Conservation (phyloP, 1,140 invertebrate genomes). For the Formica exsecta region DNA sequence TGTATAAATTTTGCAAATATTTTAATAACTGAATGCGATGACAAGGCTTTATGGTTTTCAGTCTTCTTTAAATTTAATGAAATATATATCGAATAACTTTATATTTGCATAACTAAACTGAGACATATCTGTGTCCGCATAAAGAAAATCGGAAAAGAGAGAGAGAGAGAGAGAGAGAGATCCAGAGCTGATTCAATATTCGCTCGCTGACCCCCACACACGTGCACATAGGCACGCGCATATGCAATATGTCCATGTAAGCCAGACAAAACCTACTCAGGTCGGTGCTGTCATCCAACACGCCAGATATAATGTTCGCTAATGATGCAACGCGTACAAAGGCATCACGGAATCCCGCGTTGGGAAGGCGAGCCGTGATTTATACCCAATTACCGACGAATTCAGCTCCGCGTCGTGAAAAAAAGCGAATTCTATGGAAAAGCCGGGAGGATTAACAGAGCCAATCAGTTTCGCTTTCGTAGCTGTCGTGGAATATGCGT, state of each 20-base stretch:
- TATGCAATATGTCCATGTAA: background rate
- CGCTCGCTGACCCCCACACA: background rate
- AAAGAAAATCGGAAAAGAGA: slow-evolving; percentile 38
- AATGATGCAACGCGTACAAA: slow-evolving; percentile 75
- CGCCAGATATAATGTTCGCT: slow-evolving; percentile 73
- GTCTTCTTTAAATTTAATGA: background rate
- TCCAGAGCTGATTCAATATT: slow-evolving; percentile 19
- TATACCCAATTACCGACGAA: slow-evolving; percentile 79
- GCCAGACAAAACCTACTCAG: slow-evolving; percentile 46
- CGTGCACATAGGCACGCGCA: background rate
- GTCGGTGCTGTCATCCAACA: slow-evolving; percentile 63
- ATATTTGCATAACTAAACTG: slow-evolving; percentile 3
- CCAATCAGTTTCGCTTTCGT: slow-evolving; percentile 73
- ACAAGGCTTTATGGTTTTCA: background rate
- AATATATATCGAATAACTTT: background rate
- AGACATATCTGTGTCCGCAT: background rate
- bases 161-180: background rate
- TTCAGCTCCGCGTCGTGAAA: slow-evolving; percentile 61
- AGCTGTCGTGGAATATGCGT: slow-evolving; percentile 14
- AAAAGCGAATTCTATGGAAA: slow-evolving; percentile 74
- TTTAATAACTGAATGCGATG: background rate
- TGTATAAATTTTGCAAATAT: background rate
- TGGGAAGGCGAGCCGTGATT: slow-evolving; percentile 68
- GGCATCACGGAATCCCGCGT: slow-evolving; percentile 42
- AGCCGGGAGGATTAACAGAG: slow-evolving; percentile 73